phyloP scores from a whole-genome alignment of 2,888 invertebrate genomes.

The Machimus atricapillus region DNA sequence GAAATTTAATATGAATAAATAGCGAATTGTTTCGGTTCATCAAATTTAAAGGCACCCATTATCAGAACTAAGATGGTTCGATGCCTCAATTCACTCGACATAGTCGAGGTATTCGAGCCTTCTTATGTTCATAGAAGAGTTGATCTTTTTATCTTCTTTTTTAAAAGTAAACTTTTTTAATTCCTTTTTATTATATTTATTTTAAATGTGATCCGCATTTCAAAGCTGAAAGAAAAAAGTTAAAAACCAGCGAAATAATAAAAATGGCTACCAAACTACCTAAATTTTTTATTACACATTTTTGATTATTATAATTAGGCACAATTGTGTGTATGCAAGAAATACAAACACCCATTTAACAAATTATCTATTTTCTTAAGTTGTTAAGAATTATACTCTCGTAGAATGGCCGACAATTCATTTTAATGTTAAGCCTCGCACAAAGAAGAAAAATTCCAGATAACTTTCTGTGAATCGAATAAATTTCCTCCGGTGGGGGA shows the following conservation, averaged over 20 bases:
- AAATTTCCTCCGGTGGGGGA: constrained; percentile 98
- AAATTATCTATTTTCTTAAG: background rate
- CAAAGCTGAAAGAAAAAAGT: background rate
- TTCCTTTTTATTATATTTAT: background rate
- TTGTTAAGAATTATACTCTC: constrained; percentile 71
- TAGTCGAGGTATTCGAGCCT: background rate
- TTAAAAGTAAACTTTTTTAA: background rate
- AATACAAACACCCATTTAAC: background rate
- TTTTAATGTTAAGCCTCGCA: constrained; percentile 80
- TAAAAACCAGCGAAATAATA: background rate
- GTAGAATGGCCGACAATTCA: constrained; percentile 86
- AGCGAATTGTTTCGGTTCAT: background rate
- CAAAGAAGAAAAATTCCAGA: constrained; percentile 94
- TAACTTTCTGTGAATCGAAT: constrained; percentile 95
- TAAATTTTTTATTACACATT: background rate
- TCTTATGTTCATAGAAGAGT: background rate
- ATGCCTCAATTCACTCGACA: background rate
- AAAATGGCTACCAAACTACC: background rate
- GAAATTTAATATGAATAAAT: background rate
- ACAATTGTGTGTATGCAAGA: background rate
- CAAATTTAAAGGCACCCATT: background rate
- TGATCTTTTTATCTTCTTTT: background rate
- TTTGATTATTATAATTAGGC: background rate
- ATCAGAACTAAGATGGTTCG: background rate
- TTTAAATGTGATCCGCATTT: background rate